Evolutionary conservation across 2,888 invertebrate genomes (phyloP).

Genomic region (Shargacucullia verbasci): DNA sequence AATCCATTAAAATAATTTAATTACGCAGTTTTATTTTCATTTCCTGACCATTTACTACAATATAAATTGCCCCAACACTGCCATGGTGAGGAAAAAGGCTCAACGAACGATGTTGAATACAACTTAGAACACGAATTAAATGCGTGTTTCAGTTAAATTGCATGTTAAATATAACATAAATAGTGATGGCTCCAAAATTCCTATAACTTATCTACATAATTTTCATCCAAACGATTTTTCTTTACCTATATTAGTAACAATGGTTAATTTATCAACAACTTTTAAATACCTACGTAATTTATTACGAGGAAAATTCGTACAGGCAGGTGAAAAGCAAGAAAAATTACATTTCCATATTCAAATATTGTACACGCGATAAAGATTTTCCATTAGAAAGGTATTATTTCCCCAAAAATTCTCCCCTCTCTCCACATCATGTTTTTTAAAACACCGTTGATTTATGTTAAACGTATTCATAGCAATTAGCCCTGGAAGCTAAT

Average conservation of each 20-base stretch:
- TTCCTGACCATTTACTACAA: too few relatives aligned
- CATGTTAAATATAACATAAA: too few relatives aligned
- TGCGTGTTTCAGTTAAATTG: too few relatives aligned
- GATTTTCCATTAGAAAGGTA: constrained; percentile 57
- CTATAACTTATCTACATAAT: background rate
- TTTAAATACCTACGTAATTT: constrained; percentile 30
- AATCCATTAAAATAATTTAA: constrained; percentile 49
- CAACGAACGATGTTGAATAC: too few relatives aligned
- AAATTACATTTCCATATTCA: constrained; percentile 52
- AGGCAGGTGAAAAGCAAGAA: constrained; percentile 23
- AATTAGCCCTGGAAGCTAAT: constrained; percentile 74
- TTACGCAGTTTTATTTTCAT: constrained; percentile 18
- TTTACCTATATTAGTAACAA: constrained; percentile 1
- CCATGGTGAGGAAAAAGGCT: too few relatives aligned
- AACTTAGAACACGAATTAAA: too few relatives aligned
- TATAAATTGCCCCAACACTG: too few relatives aligned
- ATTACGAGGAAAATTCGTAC: constrained; percentile 24
- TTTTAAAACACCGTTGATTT: constrained; percentile 72
- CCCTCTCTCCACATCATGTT: constrained; percentile 67
- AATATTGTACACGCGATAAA: constrained; percentile 48
- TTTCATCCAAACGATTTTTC: background rate
- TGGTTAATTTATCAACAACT: constrained; percentile 2
- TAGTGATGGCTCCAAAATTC: too few relatives aligned
- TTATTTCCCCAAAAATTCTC: constrained; percentile 46
- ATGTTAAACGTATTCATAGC: constrained; percentile 76